Base-by-base conservation (phyloP, 2,113 vertebrate genomes). In the Gorsachius goisagi region DNA sequence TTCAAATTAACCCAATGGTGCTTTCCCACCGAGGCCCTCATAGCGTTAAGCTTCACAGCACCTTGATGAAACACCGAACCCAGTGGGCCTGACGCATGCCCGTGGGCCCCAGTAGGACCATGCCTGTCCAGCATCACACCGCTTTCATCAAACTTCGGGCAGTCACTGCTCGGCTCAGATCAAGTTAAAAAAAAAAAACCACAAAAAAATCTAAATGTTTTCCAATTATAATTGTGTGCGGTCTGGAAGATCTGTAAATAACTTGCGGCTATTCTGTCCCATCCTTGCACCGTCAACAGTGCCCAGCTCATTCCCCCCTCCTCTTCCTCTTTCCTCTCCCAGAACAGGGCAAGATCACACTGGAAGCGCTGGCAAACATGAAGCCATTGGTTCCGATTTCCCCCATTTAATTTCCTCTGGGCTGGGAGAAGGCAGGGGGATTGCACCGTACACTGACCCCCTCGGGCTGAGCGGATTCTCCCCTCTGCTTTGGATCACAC, bases 1-100 rank as follows among this genome's bases (percentile, higher is more conserved):
- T 49, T 52, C 56, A 88, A 17, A 28, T 8, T 41, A 66, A 58
- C 3, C 9, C 16, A 47, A 10, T 26, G 21, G 26, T 3, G 24
- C 50, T 79, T 50, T 18, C 59, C 64, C 72, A 1, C 2, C 1
- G 7, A 18, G n/a, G 49, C 44, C 30, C 16, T n/a, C 45, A 1
- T 7, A 19, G 73, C 1, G 0, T 10, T 23, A 8, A 64, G 32
- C 24, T 41, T 69, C 45, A 9, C 22, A 35, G 21, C 26, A 53
- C 37, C n/a, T 21, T 3, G 14, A 7, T 3, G 21, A 62, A 52
- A 33, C 35, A 1, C 23, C 1, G 44, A 4, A 19, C 5, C 0
- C 0, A 16, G 37, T 22, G 39, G 22, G 33, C 18, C 50, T 2
- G 5, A 11, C 4, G 1, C 24, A 21, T 26, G 44, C 21, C 27